Base-by-base conservation (phyloP, 2,888 invertebrate species). In the Caenorhabditis macrosperma region DNA sequence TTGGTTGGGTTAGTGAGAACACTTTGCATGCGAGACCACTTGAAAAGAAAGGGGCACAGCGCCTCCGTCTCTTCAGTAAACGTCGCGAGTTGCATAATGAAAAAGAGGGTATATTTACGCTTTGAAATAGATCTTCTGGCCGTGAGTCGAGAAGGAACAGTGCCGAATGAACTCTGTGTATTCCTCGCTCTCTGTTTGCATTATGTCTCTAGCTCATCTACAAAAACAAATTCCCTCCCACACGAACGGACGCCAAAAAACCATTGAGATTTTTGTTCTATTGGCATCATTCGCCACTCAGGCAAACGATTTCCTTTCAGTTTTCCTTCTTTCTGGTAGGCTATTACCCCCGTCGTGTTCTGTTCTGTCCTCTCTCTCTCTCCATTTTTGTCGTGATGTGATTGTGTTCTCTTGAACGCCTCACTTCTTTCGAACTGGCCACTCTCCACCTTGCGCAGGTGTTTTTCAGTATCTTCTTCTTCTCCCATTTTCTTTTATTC, bases 341-440 rank as follows among this genome's bases (percentile, higher is more conserved):
- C 48, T 68, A 50, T 68, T 46, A 68, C 59, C 59, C 59, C 17
- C n/a, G n/a, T n/a, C n/a, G n/a, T n/a, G n/a, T n/a, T n/a, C n/a
- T n/a, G 17, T 52, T 50, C 50, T 50, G 7, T 50, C 17, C 26
- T 22, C 6, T 12, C 24, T 5, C n/a, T 52, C 54, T 28, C 1
- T 20, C 35, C 38, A 26, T 59, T 68, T 55, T 68, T 59, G 28
- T 38, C 50, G 38, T 30, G 28, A 12, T 30, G 33, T 60, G 67
- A 59, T 68, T 68, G 59, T 68, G 38, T 68, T 52, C 46, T 46
- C 60, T 71, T 24, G 35, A 71, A 60, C 60, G 28, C 12, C 28
- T 41, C 41, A 24, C 57, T 46, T 41, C 48, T 20, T 30, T 41
- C 30, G 55, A 26, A 61, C 55, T 44, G 54, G 22, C 41, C 35